A percentile compares a stretch with the other conserved stretches of the same genome.
phyloP scores from a whole-genome alignment of 1,140 invertebrate species.

The Drosophila busckii region DNA sequence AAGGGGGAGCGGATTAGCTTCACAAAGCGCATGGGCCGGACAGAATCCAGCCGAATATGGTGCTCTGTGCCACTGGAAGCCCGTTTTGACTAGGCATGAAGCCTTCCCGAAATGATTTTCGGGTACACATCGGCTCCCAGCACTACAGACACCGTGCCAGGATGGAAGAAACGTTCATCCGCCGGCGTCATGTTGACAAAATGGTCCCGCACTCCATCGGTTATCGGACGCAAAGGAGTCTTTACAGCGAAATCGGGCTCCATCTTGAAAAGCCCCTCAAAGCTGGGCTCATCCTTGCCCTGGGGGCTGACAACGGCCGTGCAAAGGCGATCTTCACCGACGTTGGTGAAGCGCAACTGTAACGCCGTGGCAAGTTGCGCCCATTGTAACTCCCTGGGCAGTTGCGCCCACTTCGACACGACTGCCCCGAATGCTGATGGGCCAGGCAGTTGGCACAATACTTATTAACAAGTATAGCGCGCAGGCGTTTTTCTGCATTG shows the following conservation, averaged over 20 bases:
- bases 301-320: not conserved
- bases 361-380: no score
- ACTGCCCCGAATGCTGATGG: constrained; percentile 8
- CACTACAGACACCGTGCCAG: no score
- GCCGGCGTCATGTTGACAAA: not conserved
- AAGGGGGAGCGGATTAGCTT: no score
- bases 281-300: not conserved
- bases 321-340: no score
- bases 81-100: not conserved
- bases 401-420: no score
- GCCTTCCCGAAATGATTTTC: not conserved
- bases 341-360: no score
- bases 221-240: no score
- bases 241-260: not conserved
- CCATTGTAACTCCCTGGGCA: no score
- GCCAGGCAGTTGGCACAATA: constrained; percentile 5
- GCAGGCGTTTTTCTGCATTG: constrained; percentile 1
- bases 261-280: not conserved
- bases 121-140: not conserved
- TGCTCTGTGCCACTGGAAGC: no score
- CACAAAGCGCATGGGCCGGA: no score
- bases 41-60: no score
- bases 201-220: not conserved
- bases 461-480: not conserved
- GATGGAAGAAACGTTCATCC: not conserved